Base-by-base conservation (phyloP, 1,140 invertebrate species). In the Pseudomyrmex cubaensis region DNA sequence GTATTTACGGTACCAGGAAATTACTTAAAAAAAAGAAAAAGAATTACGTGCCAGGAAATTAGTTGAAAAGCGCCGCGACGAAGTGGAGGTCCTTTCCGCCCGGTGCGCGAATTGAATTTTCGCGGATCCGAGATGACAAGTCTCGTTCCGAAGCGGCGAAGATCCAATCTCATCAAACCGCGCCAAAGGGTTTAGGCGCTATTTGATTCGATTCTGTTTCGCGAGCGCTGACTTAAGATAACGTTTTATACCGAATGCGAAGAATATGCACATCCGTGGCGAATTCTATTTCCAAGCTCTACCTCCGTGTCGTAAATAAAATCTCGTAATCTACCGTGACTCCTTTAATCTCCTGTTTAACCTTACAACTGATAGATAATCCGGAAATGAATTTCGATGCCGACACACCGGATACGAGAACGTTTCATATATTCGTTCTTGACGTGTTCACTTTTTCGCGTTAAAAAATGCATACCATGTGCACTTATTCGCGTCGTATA, bases 31-130 rank as follows among this genome's bases (percentile, higher is more conserved):
- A 59, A 61, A 35, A 35, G 35, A 35, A 35, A 35, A 35, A 35
- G 25, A 44, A 20, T 73, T 46, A 73, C 25, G 35, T 25, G 69
- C 25, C 56, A 73, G 70, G 66, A 74, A 74, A 74, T 74, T 74
- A 74, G 44, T 62, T 61, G 44, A 74, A 74, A 74, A 25, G 67
- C 22, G 50, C 67, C 22, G 50, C 67, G 13, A 61, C 3, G 56
- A 48, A 22, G 44, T 17, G 20, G 13, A 15, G 48, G 22, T 52
- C 20, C 66, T 69, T 17, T 62, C 15, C 12, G 20, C 48, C 7
- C 67, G 3, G 22, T 25, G 7, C 20, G 22, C 13, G 20, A 74
- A 74, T 61, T 48, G 17, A 62, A 74, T 62, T 54, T 46, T 66
- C n/a, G 44, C 35, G 63, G 44, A 66, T 17, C 17, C 13, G 9